Conservation (phyloP, 92 coral and sea anemone species). For the Actinostola sp. region DNA sequence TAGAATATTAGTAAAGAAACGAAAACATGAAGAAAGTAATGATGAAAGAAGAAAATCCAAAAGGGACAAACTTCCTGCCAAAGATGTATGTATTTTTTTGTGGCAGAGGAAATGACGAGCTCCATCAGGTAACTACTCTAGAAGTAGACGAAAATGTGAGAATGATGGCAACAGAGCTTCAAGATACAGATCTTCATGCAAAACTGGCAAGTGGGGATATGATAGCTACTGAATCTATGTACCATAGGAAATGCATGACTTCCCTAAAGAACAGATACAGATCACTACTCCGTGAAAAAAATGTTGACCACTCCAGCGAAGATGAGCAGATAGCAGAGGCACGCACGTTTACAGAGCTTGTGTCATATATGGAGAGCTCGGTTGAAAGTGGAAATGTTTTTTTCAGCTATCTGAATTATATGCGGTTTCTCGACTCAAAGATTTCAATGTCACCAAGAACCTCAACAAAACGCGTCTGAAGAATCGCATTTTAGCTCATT, state of each 20-base stretch:
- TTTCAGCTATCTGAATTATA: background rate
- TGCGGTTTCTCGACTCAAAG: background rate
- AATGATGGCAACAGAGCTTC: slow-evolving; percentile 7
- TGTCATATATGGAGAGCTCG: too few relatives aligned
- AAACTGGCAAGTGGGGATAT: slow-evolving; percentile 13
- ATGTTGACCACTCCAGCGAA: background rate
- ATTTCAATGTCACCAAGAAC: background rate
- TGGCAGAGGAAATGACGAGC: slow-evolving; percentile 15
- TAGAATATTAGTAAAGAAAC: slow-evolving; percentile 7
- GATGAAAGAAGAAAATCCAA: too few relatives aligned
- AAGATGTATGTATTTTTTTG: too few relatives aligned
- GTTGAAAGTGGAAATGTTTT: background rate
- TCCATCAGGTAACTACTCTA: slow-evolving; percentile 13
- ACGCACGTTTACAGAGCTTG: slow-evolving; percentile 15
- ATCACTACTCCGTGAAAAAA: background rate
- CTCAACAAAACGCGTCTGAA: slow-evolving; percentile 23
- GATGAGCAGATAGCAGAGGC: background rate
- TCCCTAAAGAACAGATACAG: slow-evolving; percentile 1
- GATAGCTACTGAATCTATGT: slow-evolving; percentile 14
- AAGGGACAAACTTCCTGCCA: too few relatives aligned
- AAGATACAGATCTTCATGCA: background rate
- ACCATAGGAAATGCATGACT: slow-evolving; percentile 10
- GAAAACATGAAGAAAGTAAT: too few relatives aligned
- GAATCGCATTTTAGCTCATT: background rate
- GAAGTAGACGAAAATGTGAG: slow-evolving; percentile 13